Conservation (phyloP, 2,888 invertebrate species). For the Tortrix viridana region DNA sequence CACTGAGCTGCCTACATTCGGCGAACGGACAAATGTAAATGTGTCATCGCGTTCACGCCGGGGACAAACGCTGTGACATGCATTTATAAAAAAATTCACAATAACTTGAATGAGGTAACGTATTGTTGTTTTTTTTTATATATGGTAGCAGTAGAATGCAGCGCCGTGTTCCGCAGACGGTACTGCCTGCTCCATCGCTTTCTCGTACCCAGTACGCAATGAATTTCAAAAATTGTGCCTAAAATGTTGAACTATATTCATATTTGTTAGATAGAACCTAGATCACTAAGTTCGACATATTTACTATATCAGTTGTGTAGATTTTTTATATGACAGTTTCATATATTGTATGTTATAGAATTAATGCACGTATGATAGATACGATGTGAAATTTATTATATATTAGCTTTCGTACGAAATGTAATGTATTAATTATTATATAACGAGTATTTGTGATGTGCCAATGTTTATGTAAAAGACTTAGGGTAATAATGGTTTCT, state of each 20-base stretch:
- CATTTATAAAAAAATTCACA: no score
- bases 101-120: neutral
- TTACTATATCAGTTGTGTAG: constrained; percentile 65
- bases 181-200: constrained; percentile 49
- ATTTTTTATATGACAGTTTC: constrained; percentile 75
- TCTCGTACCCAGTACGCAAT: constrained; percentile 59
- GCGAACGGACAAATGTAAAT: no score
- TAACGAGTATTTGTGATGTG: constrained; percentile 77
- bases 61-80: no score
- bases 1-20: no score
- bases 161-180: neutral
- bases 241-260: constrained; percentile 66
- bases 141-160: neutral
- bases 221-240: constrained; percentile 74
- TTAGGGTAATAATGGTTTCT: constrained; percentile 59
- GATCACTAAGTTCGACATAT: constrained; percentile 46
- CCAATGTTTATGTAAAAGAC: constrained; percentile 76
- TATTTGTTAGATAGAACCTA: constrained; percentile 60
- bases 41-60: no score
- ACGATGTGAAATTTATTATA: constrained; percentile 56
- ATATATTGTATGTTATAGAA: constrained; percentile 62
- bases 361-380: constrained; percentile 53
- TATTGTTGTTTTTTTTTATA: neutral
- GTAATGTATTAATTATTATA: constrained; percentile 56
- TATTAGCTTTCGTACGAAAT: constrained; percentile 64